Evolutionary conservation across 2,113 vertebrate genomes (phyloP), one percentile per base, ranked within the genome.

Genomic region (Tapirus terrestris): DNA sequence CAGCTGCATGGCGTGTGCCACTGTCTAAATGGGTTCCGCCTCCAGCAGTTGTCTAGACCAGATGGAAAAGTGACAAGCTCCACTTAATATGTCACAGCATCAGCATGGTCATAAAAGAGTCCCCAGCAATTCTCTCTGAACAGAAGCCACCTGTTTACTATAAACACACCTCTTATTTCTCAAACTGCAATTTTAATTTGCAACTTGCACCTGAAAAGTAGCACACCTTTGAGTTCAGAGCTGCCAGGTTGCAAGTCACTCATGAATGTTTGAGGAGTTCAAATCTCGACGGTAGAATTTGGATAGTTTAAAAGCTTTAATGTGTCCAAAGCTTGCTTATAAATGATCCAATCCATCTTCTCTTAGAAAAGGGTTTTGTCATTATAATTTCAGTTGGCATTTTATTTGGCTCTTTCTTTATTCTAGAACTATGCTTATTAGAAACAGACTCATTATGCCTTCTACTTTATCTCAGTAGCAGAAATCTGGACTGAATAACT

Each of bases 101-200:
- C 98, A 92, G 93, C 80, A 73, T 85, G 82, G 92, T 97, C 98
- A 98, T 98, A 98, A 98, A 98, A 98, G 76, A 89, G 96, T 97
- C 96, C 96, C 97, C 96, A 96, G 98, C 95, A 98, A 98, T 98
- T 97, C 98, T 96, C 97, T 97, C 88, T 93, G 95, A 98, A 97
- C 94, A 94, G 95, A 58, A 98, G 98, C 98, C 99, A 99, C 98
- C 98, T 99, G 99, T 98, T 98, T 98, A 98, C 97, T 97, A 98
- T 98, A 98, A 98, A 98, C 85, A 96, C 58, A 96, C 96, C 97
- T 98, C 93, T 94, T 95, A 98, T 94, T 98, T 98, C 97, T 96
- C 75, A 65, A 97, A 95, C 3, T 5, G 87, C 95, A 98, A 56
- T 95, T 97, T 97, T 97, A 97, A 98, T 98, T 97, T 98, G 97